Conservation (phyloP, 1,140 invertebrate species). For the Lordiphosa mommai region DNA sequence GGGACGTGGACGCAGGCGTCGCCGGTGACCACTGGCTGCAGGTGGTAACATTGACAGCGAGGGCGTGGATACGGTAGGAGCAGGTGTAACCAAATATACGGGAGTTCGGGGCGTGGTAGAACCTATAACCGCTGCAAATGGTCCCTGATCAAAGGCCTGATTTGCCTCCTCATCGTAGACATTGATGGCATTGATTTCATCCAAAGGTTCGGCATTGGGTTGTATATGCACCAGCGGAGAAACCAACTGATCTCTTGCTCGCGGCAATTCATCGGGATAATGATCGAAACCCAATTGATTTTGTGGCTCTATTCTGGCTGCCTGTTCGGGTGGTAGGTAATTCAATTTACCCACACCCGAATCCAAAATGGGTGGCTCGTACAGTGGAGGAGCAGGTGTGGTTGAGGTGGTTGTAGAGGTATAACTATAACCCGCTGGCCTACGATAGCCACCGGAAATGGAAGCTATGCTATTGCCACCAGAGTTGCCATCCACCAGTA, state of each 20-base stretch:
- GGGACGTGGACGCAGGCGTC: constrained; percentile 60
- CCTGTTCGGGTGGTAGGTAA: constrained; percentile 76
- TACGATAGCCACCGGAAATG: constrained; percentile 31
- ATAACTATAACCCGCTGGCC: constrained; percentile 31
- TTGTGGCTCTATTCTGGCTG: constrained; percentile 66
- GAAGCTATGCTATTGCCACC: constrained; percentile 35
- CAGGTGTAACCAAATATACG: constrained; percentile 39
- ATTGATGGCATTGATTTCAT: constrained; percentile 59
- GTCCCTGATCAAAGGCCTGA: constrained; percentile 45
- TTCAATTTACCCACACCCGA: constrained; percentile 68
- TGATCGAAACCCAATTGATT: constrained; percentile 71
- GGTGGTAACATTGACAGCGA: constrained; percentile 63
- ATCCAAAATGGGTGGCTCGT: constrained; percentile 38
- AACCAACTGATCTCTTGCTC: constrained; percentile 37
- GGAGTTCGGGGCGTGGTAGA: constrained; percentile 68
- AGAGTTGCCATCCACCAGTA: constrained; percentile 81
- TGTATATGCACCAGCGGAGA: constrained; percentile 51
- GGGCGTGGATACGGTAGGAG: constrained; percentile 69
- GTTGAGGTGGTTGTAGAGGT: constrained; percentile 50
- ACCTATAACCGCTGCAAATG: constrained; percentile 58
- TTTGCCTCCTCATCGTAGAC: constrained; percentile 68
- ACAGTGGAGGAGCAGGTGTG: constrained; percentile 44
- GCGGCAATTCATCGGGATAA: constrained; percentile 68
- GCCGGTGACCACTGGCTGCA: constrained; percentile 15
- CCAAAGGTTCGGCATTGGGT: constrained; percentile 42